Evolutionary conservation across 1,140 invertebrate species (phyloP).

Genomic region (Caenorhabditis elegans): DNA sequence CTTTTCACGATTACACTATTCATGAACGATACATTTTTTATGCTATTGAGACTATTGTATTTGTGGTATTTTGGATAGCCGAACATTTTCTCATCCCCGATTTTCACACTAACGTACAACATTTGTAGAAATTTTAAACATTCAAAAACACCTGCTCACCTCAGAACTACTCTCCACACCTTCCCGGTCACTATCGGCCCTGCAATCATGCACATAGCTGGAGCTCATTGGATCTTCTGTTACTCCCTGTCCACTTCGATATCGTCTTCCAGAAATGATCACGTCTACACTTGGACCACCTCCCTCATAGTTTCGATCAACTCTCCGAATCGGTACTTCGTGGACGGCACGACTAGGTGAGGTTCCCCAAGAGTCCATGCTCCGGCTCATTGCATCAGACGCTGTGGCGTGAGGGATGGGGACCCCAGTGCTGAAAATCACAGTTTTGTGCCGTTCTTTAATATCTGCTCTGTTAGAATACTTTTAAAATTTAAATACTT

Average conservation of each 20-base stretch:
- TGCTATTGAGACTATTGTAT: too few relatives aligned
- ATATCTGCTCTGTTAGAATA: too few relatives aligned
- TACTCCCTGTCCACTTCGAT: background rate
- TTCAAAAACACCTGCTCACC: background rate
- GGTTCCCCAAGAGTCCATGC: background rate
- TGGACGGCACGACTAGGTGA: background rate
- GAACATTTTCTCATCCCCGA: too few relatives aligned
- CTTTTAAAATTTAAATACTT: too few relatives aligned
- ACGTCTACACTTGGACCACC: constrained; percentile 27
- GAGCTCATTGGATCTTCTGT: background rate
- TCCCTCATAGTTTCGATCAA: background rate
- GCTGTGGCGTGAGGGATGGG: background rate
- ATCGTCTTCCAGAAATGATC: constrained; percentile 34
- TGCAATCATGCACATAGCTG: background rate
- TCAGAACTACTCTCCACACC: background rate
- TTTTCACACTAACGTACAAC: too few relatives aligned
- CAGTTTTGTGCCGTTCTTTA: too few relatives aligned
- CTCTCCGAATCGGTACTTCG: background rate
- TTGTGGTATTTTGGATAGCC: too few relatives aligned
- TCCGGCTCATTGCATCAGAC: background rate
- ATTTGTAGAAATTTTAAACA: too few relatives aligned
- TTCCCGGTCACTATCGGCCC: background rate
- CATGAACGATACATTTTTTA: too few relatives aligned
- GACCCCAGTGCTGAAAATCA: background rate
- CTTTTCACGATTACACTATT: too few relatives aligned